Evolutionary conservation across 2,888 invertebrate species (phyloP).

Genomic region (Scaptomyza parva): DNA sequence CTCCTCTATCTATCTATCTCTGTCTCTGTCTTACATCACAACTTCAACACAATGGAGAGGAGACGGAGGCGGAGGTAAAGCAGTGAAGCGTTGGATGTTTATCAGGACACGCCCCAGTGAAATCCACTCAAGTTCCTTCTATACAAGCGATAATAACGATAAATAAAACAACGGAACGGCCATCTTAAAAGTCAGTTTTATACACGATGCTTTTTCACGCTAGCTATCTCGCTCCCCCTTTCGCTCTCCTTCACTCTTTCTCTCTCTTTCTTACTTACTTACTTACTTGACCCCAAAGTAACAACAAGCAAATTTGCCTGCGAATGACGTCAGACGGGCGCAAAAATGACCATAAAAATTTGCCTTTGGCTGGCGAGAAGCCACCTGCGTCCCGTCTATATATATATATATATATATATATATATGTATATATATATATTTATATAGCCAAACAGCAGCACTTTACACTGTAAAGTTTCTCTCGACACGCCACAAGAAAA

Average conservation of each 20-base stretch:
- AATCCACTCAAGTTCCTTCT: conserved; percentile 52
- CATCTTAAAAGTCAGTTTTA: conserved; percentile 45
- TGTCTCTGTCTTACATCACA: conserved; percentile 40
- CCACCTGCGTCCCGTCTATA: conserved; percentile 44
- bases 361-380: conserved; percentile 20
- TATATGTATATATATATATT: conserved; percentile 24
- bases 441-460: conserved; percentile 31
- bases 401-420: conserved; percentile 16
- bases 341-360: conserved; percentile 27
- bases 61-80: too few relatives aligned
- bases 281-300: conserved; percentile 39
- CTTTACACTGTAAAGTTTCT: conserved; percentile 57
- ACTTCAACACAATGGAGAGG: too few relatives aligned
- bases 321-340: conserved; percentile 62
- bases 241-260: not conserved
- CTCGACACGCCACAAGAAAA: conserved; percentile 36
- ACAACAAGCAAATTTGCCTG: conserved; percentile 63
- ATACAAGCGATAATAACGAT: conserved; percentile 61
- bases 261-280: conserved; percentile 3
- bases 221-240: not conserved
- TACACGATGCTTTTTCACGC: not conserved
- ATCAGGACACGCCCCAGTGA: conserved; percentile 56
- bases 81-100: conserved; percentile 39
- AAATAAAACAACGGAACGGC: conserved; percentile 49
- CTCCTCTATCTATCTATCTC: not conserved